Percentiles rank a stretch among this genome's conserved stretches.
phyloP scores from a whole-genome alignment of 2,797 vertebrate genomes.

The Cirrhinus mrigala region DNA sequence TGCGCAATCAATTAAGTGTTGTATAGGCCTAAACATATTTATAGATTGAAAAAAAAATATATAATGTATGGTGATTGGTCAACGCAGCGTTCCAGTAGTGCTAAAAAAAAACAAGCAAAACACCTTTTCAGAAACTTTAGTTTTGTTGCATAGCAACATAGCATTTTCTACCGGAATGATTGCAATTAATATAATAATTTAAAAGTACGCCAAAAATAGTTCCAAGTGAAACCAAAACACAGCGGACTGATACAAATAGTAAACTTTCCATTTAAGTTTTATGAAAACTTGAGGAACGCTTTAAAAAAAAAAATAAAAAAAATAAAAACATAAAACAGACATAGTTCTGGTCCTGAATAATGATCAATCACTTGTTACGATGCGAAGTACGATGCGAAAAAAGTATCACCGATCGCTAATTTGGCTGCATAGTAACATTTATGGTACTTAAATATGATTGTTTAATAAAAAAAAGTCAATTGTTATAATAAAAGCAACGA shows the following conservation, averaged over 20 bases:
- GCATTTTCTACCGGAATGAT: background rate
- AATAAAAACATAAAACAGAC: background rate
- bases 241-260: background rate
- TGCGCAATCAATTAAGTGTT: constrained; percentile 8
- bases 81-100: constrained; percentile 24
- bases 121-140: background rate
- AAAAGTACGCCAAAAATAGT: background rate
- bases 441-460: no score
- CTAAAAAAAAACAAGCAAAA: background rate
- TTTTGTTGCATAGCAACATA: constrained; percentile 16
- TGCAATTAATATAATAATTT: constrained; percentile 11
- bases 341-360: background rate
- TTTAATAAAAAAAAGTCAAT: no score
- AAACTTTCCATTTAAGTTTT: background rate
- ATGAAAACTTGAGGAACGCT: background rate
- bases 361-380: background rate
- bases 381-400: no score
- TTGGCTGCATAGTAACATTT: no score
- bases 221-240: constrained; percentile 27
- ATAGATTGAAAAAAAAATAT: background rate
- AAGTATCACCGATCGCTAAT: no score
- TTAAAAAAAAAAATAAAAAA: no score
- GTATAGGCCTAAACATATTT: background rate
- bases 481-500: no score
- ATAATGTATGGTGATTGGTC: background rate